Base-by-base conservation (phyloP, 2,113 vertebrate genomes). In the Argyrosomus japonicus region DNA sequence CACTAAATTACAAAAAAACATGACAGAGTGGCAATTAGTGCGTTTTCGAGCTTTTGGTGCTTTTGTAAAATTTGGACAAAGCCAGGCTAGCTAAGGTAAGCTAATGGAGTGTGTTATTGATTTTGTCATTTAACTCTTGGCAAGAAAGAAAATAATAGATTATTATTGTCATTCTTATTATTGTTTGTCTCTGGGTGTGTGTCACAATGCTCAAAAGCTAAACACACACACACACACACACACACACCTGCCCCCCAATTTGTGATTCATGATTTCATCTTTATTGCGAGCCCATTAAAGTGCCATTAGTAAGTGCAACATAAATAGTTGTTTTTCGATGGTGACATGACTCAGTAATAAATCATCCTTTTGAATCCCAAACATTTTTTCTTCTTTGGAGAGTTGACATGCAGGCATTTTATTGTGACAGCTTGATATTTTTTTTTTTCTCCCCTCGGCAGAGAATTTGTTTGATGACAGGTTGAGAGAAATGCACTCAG, bases 401-500 rank as follows among this genome's bases (percentile, higher is more conserved):
- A 48, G 48, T 64, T 23, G 23, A 51, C 27, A 32, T 32, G 40
- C 12, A n/a, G 62, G 25, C 51, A n/a, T 78, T 84, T 70, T 64
- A 68, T 51, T 68, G 25, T 63, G 78, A 84, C 74, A 81, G 68
- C 69, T 84, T 84, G 56, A 84, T 79, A 73, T 74, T 50, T 15
- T 50, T 50, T 17, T 50, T 47, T 56, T 13, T 71, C 27, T 76
- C 83, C 83, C 83, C 86, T 90, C 64, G 75, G 17, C 29, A n/a
- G 54, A 50, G 40, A 81, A 77, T 75, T 61, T 40, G 64, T 82
- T 36, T 82, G 82, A 80, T 83, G 82, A 77, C 76, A 71, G 61
- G 29, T 77, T 79, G 58, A 83, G 64, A 50, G n/a, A 71, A 74
- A 68, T 51, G 65, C 80, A 80, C 65, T 75, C 74, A 85, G 84